Evolutionary conservation across 1,140 invertebrate species (phyloP).

Genomic region (Cataglyphis hispanica): DNA sequence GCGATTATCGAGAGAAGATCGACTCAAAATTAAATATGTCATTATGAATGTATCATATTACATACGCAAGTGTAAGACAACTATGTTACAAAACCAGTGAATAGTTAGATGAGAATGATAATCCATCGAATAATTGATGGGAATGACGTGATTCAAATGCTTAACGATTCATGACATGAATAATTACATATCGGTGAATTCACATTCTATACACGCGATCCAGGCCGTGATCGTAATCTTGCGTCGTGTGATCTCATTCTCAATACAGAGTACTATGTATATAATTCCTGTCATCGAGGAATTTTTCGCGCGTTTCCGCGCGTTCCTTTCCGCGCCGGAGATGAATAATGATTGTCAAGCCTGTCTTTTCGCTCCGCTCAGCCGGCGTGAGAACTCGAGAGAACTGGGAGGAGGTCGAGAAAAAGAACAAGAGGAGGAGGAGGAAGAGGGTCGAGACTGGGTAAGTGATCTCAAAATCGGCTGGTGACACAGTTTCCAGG

Average conservation of each 20-base stretch:
- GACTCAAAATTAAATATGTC: not conserved
- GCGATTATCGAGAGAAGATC: not conserved
- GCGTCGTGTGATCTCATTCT: slow-evolving; percentile 34
- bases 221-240: slow-evolving; percentile 24
- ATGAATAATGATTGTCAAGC: not conserved
- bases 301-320: slow-evolving; percentile 15
- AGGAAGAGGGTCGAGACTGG: slow-evolving; percentile 23
- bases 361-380: not conserved
- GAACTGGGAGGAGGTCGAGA: slow-evolving; percentile 19
- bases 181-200: slow-evolving; percentile 16
- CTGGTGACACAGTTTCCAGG: slow-evolving; percentile 79
- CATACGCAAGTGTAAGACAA: not conserved
- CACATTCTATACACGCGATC: not conserved
- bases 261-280: slow-evolving; percentile 3
- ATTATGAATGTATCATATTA: not conserved
- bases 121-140: slow-evolving; percentile 36
- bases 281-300: slow-evolving; percentile 32
- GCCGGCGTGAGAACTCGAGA: not conserved
- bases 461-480: slow-evolving; percentile 72
- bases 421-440: not conserved
- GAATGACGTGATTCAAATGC: not conserved
- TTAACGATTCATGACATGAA: not conserved
- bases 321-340: not conserved
- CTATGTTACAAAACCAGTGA: slow-evolving; percentile 5
- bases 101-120: slow-evolving; percentile 9